Evolutionary conservation across 2,888 invertebrate species (phyloP).

Genomic region (Apamea anceps): DNA sequence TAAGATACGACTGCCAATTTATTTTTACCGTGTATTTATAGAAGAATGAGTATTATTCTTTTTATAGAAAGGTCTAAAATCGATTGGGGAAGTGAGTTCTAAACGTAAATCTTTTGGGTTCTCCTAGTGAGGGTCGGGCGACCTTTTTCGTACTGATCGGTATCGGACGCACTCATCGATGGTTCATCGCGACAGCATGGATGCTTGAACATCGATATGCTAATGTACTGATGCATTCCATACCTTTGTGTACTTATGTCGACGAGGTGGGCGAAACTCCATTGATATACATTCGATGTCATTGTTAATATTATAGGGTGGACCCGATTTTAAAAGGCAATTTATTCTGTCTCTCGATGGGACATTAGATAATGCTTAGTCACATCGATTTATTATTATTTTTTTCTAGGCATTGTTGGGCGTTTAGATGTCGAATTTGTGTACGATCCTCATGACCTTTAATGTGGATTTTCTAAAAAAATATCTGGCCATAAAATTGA

Average conservation of each 20-base stretch:
- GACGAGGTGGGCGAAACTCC: conserved; percentile 89
- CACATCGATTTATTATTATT: conserved; percentile 74
- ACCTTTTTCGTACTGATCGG: conserved; percentile 84
- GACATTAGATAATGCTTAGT: conserved; percentile 84
- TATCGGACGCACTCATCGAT: conserved; percentile 85
- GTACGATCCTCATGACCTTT: conserved; percentile 68
- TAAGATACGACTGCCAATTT: conserved; percentile 74
- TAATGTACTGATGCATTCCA: conserved; percentile 85
- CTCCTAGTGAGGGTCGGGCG: conserved; percentile 78
- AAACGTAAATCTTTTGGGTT: conserved; percentile 67
- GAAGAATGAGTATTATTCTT: conserved; percentile 56
- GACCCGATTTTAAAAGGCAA: conserved; percentile 86
- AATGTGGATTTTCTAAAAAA: conserved; percentile 55
- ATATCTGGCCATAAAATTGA: conserved; percentile 29
- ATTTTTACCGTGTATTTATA: conserved; percentile 49
- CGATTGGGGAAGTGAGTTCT: conserved; percentile 38
- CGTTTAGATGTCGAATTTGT: conserved; percentile 69
- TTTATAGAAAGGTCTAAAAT: conserved; percentile 69
- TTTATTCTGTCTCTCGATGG: conserved; percentile 84
- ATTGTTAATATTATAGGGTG: conserved; percentile 86
- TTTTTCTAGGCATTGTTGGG: conserved; percentile 65
- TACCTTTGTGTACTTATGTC: conserved; percentile 87
- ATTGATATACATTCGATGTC: conserved; percentile 87
- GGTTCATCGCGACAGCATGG: conserved; percentile 84
- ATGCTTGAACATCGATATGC: conserved; percentile 84